These are phyloP conservation scores for Hemicentrotus pulcherrimus DNA, from an alignment of 35 echinoderm and acorn worm genomes.

Conservation along the genomic window DNA sequence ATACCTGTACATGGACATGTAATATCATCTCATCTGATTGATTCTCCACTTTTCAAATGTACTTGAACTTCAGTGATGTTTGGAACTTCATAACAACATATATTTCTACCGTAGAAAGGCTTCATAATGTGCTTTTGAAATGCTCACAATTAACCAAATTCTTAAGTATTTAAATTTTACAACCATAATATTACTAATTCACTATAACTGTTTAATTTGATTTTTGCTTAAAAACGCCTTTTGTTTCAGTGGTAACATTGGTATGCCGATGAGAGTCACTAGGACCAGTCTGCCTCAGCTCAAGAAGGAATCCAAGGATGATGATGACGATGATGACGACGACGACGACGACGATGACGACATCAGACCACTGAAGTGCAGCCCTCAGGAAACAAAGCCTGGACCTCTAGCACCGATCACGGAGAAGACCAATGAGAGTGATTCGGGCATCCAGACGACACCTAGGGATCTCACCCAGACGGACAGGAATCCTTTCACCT, in stretches of 20 bases:
- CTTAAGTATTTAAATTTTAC: too few relatives aligned
- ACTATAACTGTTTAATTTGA: too few relatives aligned
- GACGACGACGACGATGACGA: conserved; percentile 59
- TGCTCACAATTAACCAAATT: too few relatives aligned
- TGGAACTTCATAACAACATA: too few relatives aligned
- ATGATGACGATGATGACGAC: conserved; percentile 66
- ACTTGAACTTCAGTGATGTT: too few relatives aligned
- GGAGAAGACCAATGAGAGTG: conserved; percentile 31
- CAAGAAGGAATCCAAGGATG: neutral
- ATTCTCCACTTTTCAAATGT: too few relatives aligned
- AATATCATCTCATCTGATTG: too few relatives aligned
- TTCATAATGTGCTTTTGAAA: too few relatives aligned
- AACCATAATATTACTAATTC: too few relatives aligned
- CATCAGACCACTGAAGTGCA: conserved; percentile 57
- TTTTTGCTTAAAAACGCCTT: neutral
- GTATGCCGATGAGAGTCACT: neutral
- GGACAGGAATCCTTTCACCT: neutral
- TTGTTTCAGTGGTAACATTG: neutral
- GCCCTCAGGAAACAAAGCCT: neutral
- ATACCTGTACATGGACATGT: too few relatives aligned
- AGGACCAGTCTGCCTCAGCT: neutral
- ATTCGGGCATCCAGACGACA: conserved; percentile 26
- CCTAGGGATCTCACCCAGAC: neutral
- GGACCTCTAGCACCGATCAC: conserved; percentile 21
- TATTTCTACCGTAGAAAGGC: too few relatives aligned